phyloP scores from a whole-genome alignment of 2,797 vertebrate genomes.

The Pseudocheirus occidentalis region DNA sequence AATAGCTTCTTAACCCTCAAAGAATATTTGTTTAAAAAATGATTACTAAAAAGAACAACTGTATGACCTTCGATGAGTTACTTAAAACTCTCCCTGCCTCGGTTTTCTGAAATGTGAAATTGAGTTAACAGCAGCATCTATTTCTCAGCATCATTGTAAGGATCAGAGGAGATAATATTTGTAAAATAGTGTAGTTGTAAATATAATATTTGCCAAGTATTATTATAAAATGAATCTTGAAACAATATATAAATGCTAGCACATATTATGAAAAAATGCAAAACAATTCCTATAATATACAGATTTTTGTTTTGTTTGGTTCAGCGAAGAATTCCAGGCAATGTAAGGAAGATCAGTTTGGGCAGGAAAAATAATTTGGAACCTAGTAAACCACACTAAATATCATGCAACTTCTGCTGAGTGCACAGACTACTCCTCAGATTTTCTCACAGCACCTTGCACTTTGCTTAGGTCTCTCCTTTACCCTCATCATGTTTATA shows the following conservation, averaged over 20 bases:
- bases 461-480: background rate
- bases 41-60: background rate
- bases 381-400: background rate
- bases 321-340: background rate
- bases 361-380: background rate
- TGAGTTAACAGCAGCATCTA: background rate
- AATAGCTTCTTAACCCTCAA: background rate
- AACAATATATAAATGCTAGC: background rate
- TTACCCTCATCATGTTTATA: background rate
- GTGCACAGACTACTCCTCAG: background rate
- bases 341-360: background rate
- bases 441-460: background rate
- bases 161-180: background rate
- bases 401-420: background rate
- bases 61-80: background rate
- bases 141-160: background rate
- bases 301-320: background rate
- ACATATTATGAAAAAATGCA: background rate
- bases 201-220: background rate
- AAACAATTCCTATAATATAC: background rate
- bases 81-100: background rate
- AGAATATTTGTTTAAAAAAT: background rate
- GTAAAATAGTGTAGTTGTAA: background rate
- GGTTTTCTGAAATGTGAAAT: background rate
- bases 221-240: background rate